These are phyloP conservation scores for Crypturellus undulatus DNA, from an alignment of 2,113 vertebrate genomes.

Conservation along the genomic window DNA sequence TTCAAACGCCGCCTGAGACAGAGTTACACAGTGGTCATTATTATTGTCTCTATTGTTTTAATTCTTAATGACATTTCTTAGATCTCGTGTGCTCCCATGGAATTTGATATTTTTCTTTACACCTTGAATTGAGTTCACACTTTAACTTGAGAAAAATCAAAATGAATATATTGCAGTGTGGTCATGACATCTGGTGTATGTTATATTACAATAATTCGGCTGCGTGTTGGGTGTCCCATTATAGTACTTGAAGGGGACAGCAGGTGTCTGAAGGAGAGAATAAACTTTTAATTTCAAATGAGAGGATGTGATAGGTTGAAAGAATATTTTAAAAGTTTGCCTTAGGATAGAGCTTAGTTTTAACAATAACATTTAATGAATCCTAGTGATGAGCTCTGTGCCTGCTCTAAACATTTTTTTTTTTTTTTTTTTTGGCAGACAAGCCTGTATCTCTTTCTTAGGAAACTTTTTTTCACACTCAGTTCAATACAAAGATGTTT, in stretches of 20 bases:
- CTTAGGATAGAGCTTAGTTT: slow-evolving; percentile 42
- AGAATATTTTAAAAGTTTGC: slow-evolving; percentile 50
- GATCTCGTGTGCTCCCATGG: slow-evolving; percentile 26
- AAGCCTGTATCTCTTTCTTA: slow-evolving; percentile 45
- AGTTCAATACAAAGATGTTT: slow-evolving; percentile 1
- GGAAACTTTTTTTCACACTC: slow-evolving; percentile 42
- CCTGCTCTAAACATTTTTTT: slow-evolving; percentile 1
- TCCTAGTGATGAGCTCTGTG: slow-evolving; percentile 7
- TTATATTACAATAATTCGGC: slow-evolving; percentile 69
- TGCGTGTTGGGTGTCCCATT: slow-evolving; percentile 61
- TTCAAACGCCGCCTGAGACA: slow-evolving; percentile 48
- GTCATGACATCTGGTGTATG: slow-evolving; percentile 71
- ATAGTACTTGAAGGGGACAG: slow-evolving; percentile 71
- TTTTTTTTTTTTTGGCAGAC: slow-evolving; percentile 29
- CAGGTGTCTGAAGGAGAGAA: slow-evolving; percentile 71
- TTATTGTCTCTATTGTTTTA: too few relatives aligned
- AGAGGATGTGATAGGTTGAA: slow-evolving; percentile 55
- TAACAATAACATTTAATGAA: slow-evolving; percentile 50
- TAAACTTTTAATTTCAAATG: slow-evolving; percentile 76
- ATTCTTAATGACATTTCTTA: slow-evolving; percentile 34
- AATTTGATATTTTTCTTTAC: slow-evolving; percentile 61
- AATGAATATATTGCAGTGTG: slow-evolving; percentile 30
- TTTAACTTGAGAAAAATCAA: not conserved
- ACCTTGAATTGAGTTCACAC: slow-evolving; percentile 69
- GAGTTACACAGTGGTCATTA: slow-evolving; percentile 26